Evolutionary conservation across 2,888 invertebrate species (phyloP).

Genomic region (Drosophila neoperkinsi): DNA sequence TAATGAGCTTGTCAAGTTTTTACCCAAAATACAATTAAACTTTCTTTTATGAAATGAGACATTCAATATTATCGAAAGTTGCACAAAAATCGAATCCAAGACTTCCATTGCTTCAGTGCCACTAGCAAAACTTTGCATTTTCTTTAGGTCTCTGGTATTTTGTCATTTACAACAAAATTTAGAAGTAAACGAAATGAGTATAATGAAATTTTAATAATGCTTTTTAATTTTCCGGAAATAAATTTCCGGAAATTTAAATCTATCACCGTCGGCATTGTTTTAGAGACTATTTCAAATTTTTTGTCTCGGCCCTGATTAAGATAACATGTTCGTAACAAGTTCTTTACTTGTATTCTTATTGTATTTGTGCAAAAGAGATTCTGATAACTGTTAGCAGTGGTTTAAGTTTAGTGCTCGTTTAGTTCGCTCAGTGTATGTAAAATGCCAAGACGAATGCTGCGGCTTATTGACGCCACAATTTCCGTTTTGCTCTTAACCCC

Average conservation of each 20-base stretch:
- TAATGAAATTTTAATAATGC: neutral
- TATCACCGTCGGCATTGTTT: too few species aligned
- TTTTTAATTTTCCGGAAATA: too few species aligned
- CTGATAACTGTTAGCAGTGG: neutral
- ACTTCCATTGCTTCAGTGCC: neutral
- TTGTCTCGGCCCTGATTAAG: too few species aligned
- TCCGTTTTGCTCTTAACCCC: conserved; percentile 39
- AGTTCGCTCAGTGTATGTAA: conserved; percentile 25
- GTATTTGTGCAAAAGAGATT: neutral
- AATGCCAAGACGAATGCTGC: conserved; percentile 60
- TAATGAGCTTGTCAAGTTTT: neutral
- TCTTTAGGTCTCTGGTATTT: neutral
- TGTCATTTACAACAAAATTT: neutral
- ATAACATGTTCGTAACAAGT: neutral
- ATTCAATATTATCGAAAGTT: neutral
- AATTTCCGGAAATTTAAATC: too few species aligned
- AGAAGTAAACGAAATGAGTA: neutral
- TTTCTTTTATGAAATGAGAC: neutral
- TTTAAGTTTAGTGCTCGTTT: neutral
- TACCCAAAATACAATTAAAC: neutral
- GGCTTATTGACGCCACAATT: conserved; percentile 67
- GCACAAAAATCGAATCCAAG: neutral
- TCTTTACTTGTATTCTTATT: neutral
- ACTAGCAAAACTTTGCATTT: neutral
- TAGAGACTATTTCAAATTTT: too few species aligned